phyloP scores from a whole-genome alignment of 2,797 vertebrate species.

The Micropoecilia bifurca region DNA sequence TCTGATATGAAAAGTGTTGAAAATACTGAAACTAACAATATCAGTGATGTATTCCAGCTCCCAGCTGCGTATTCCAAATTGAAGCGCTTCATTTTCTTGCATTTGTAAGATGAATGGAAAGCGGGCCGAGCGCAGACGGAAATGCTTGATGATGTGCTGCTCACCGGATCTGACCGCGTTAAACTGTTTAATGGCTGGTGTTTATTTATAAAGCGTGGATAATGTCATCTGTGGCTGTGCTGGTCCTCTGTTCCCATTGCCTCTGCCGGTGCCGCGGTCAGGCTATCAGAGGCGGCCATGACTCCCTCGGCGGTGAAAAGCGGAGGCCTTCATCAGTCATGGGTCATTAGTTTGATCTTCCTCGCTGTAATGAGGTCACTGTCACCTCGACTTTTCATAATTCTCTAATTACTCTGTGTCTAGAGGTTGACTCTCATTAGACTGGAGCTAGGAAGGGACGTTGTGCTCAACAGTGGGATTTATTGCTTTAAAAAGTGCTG shows the following conservation, averaged over 20 bases:
- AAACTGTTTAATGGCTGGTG: conserved; percentile 11
- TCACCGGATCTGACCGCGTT: conserved; percentile 12
- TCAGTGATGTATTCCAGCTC: conserved; percentile 8
- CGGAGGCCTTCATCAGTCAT: conserved; percentile 71
- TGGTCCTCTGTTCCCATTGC: background rate
- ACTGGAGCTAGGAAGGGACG: conserved; percentile 3
- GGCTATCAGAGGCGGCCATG: conserved; percentile 20
- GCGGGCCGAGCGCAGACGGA: conserved; percentile 2
- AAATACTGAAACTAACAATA: conserved; percentile 5
- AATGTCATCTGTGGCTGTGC: conserved; percentile 32
- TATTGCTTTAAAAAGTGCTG: conserved; percentile 4
- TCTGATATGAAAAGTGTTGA: conserved; percentile 7
- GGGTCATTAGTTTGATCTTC: conserved; percentile 74
- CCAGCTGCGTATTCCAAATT: conserved; percentile 15
- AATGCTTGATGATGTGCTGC: conserved; percentile 13
- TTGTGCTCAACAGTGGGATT: conserved; percentile 11
- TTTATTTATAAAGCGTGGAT: conserved; percentile 46
- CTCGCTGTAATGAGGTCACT: conserved; percentile 73
- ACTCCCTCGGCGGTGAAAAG: conserved; percentile 22
- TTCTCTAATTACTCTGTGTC: conserved; percentile 71
- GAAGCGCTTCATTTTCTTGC: conserved; percentile 8
- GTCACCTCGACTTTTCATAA: conserved; percentile 72
- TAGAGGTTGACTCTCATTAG: conserved; percentile 53
- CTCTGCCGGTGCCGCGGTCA: conserved; percentile 11
- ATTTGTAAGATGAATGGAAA: conserved; percentile 8